Base-by-base conservation (phyloP, 2,888 invertebrate species). In the Apantesis nais region DNA sequence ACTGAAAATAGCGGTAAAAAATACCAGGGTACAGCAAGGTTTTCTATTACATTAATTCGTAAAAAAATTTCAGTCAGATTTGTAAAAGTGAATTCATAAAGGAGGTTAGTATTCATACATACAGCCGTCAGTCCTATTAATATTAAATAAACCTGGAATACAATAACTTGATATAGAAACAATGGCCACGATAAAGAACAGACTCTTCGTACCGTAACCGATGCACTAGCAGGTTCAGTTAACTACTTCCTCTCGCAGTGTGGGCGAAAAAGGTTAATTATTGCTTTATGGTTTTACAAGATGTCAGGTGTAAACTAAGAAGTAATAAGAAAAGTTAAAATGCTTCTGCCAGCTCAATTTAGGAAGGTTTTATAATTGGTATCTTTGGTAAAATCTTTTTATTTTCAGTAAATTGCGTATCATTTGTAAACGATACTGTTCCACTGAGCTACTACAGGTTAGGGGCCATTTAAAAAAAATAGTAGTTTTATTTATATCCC, bases 201-300 rank as follows among this genome's bases (percentile, higher is more conserved):
- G 79, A 79, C 75, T 76, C 85, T 83, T 73, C 78, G 84, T 85
- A 87, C 83, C 89, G 88, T 88, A 86, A 89, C 87, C 78, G 85
- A 79, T 78, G 78, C 83, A 80, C 74, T 78, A 80, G 74, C 81
- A 81, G 84, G 77, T 79, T 82, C 78, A 78, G 74, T 77, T 87
- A 88, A 89, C 82, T 65, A 87, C 89, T 89, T 87, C 87, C 87
- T 87, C 81, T 81, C 77, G 75, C 77, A 74, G 71, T 52, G 60
- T 67, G 66, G 72, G 68, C 11, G 22, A 76, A 76, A 76, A 74
- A 70, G 63, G 63, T 71, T 63, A 66, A 73, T 62, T 61, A 31
- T 61, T 16, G n/a, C 16, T 4, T 34, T 25, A 55, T 22, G 69
- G 11, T 62, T 66, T 37, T 62, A 69, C 66, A 44, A 71, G 8